Conservation (phyloP, 2,888 invertebrate genomes). For the Rotaria magnacalcarata region DNA sequence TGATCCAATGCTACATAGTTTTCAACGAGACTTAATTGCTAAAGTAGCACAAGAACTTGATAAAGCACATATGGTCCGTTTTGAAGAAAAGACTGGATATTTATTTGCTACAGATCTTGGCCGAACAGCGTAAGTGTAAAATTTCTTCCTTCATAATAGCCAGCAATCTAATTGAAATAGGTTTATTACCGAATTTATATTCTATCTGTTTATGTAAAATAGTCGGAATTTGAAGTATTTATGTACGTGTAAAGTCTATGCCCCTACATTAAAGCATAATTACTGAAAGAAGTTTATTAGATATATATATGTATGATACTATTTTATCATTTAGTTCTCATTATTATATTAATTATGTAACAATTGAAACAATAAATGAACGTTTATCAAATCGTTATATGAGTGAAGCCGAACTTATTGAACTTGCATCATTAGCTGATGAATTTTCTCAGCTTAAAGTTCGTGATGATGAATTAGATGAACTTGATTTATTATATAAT, state of each 20-base stretch:
- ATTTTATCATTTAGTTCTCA: constrained; percentile 50
- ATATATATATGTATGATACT: too few relatives aligned
- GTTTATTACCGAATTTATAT: too few relatives aligned
- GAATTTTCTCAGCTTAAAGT: constrained; percentile 61
- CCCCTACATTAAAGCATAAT: too few relatives aligned
- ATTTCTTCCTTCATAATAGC: too few relatives aligned
- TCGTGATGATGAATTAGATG: constrained; percentile 86
- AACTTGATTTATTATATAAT: constrained; percentile 72
- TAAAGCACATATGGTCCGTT: constrained; percentile 86
- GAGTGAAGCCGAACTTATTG: constrained; percentile 41
- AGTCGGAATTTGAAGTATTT: too few relatives aligned
- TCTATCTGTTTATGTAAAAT: too few relatives aligned
- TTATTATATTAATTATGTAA: constrained; percentile 70
- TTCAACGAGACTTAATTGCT: too few relatives aligned
- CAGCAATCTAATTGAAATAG: too few relatives aligned
- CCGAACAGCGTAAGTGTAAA: too few relatives aligned
- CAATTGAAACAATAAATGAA: constrained; percentile 42
- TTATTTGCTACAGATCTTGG: constrained; percentile 47
- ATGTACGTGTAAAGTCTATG: too few relatives aligned
- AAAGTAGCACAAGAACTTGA: constrained; percentile 79
- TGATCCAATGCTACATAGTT: too few relatives aligned
- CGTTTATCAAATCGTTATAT: constrained; percentile 37
- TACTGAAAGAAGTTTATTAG: too few relatives aligned
- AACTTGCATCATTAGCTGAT: constrained; percentile 39
- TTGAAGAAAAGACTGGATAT: constrained; percentile 72